Base-by-base conservation (phyloP, 2,888 invertebrate species). In the Drosophila stalkeri region DNA sequence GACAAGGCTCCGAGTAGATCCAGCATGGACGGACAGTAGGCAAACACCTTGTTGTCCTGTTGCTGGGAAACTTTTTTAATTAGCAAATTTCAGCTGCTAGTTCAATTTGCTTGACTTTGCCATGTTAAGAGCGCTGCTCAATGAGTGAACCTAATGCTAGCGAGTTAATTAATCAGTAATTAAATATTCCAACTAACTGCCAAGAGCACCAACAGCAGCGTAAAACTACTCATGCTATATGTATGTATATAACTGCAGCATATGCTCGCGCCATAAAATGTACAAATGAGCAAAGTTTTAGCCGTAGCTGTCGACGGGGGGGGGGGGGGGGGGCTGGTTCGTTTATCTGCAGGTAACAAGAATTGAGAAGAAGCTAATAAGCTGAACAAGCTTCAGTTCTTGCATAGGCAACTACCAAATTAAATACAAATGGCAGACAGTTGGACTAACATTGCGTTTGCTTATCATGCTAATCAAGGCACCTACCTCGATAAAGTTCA, bases 231-330 rank as follows among this genome's bases (percentile, higher is more conserved):
- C 52, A 54, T 64, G 37, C 18, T 62, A 20, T 47, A 35, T 43
- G 6, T 27, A 35, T 33, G 35, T 14, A 20, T 39, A 27, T 6
- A 8, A n/a, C 41, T 33, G 47, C 33, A 37, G 39, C 69, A 75
- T 71, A 68, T 75, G 80, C 59, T 52, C 54, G 68, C 62, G 55
- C 62, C 56, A 67, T 68, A 65, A 85, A 85, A 76, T 82, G 71
- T 80, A 70, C 88, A 87, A 86, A 86, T 86, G 86, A 86, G 86
- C 83, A 85, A 86, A 86, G 81, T 86, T 87, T 85, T 49, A 7
- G 57, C 44, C 33, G 49, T 1, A 35, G 49, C 23, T 47, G 64
- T 62, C 64, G 60, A 41, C 55, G 61, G 51, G n/a, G n/a, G n/a
- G n/a, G n/a, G n/a, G n/a, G n/a, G n/a, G n/a, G n/a, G n/a, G n/a